Base-by-base conservation (phyloP, 2,888 invertebrate genomes). In the Chrysopilus asiliformis region DNA sequence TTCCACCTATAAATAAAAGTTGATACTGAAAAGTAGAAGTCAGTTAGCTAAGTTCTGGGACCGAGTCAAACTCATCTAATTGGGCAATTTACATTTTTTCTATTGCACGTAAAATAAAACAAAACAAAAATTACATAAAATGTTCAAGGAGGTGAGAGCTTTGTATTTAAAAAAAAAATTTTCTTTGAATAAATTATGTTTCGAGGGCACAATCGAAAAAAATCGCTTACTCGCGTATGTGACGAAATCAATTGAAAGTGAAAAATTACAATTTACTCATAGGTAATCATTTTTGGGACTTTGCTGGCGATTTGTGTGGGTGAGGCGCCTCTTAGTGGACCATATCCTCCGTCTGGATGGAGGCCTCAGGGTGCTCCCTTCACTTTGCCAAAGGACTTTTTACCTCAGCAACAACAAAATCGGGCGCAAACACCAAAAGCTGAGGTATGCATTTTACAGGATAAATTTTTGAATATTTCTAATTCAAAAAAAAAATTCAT, bases 321-420 rank as follows among this genome's bases (percentile, higher is more conserved):
- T 7, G 58, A 56, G 39, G 36, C 50, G 4, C 51, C 53, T 9
- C 30, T 38, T 10, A 31, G 43, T 24, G 53, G 45, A 2, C 58
- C 63, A 2, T 66, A 66, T 48, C 53, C 58, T 2, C 49, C 65
- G 3, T 48, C 60, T 4, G 64, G 65, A 7, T 66, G 60, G 61
- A 59, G 56, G 22, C 65, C 66, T 9, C 48, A 50, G 16, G 57
- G 56, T 10, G 49, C 52, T 15, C 52, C 56, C 4, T 62, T 66
- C 32, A 46, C 50, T 17, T 39, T 66, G n/a, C 65, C 66, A 4
- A 45, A 45, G 16, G 49, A 53, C 38, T 52, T 49, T 38, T 36
- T 49, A 14, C 48, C 53, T 1, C 45, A 52, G 4, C 38, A 17
- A 13, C 37, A 32, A n/a, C 41, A 45, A 24, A 33, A 38, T 10